Conservation (phyloP, 2,888 invertebrate genomes). For the Cryptocephalus moraei region DNA sequence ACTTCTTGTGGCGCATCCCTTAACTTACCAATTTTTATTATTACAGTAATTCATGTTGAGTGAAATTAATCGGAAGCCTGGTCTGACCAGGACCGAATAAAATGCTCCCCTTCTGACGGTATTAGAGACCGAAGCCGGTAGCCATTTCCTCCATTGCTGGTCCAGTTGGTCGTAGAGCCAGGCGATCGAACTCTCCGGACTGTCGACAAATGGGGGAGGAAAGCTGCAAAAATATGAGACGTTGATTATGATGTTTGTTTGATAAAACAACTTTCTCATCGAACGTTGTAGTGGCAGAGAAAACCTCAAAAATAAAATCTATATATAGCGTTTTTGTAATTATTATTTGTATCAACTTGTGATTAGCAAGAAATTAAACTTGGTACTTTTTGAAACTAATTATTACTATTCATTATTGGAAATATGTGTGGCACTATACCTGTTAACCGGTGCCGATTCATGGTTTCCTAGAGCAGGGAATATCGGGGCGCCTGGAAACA, state of each 20-base stretch:
- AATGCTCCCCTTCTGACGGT: constrained; percentile 82
- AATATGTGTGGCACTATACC: constrained; percentile 41
- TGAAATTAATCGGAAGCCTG: constrained; percentile 84
- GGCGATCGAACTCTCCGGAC: constrained; percentile 69
- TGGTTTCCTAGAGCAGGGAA: constrained; percentile 95
- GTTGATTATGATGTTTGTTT: too few species aligned
- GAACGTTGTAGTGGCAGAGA: too few species aligned
- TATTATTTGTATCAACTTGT: too few species aligned
- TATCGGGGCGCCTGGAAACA: constrained; percentile 86
- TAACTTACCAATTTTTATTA: constrained; percentile 76
- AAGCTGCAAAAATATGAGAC: constrained; percentile 47
- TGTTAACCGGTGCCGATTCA: constrained; percentile 91
- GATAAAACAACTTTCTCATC: too few species aligned
- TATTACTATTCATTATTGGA: too few species aligned
- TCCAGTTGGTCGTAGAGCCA: constrained; percentile 91
- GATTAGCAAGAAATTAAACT: too few species aligned
- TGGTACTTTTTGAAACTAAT: too few species aligned
- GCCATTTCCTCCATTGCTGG: constrained; percentile 83
- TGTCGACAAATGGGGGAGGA: constrained; percentile 75
- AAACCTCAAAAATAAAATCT: too few species aligned
- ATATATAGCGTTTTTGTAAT: too few species aligned
- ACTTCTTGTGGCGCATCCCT: not conserved
- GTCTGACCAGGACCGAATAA: constrained; percentile 82
- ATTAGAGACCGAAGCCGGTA: constrained; percentile 77
- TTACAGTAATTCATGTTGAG: constrained; percentile 97